A percentile compares a stretch with the other conserved stretches of the same genome.
Evolutionary conservation across 2,797 vertebrate genomes (phyloP).

Genomic region (Harpagifer antarcticus): DNA sequence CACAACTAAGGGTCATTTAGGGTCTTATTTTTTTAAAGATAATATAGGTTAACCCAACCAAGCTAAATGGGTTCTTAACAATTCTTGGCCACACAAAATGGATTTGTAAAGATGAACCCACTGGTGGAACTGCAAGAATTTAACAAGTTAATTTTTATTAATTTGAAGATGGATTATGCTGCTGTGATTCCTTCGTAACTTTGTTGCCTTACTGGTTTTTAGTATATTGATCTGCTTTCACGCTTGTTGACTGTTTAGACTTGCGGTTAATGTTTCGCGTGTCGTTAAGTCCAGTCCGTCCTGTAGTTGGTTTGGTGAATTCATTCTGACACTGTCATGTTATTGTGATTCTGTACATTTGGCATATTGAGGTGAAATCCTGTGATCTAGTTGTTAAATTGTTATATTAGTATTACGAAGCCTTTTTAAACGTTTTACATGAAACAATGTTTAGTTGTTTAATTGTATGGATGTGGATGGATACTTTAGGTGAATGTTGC

Average conservation of each 20-base stretch:
- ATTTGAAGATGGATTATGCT: slow-evolving; percentile 35
- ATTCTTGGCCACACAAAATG: background rate
- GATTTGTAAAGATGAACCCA: slow-evolving; percentile 19
- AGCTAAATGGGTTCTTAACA: slow-evolving; percentile 5
- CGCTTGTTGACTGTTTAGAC: slow-evolving; percentile 39
- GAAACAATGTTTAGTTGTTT: slow-evolving; percentile 14
- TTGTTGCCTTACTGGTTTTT: slow-evolving; percentile 44
- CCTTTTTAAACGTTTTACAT: slow-evolving; percentile 21
- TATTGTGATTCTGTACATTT: slow-evolving; percentile 42
- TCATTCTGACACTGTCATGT: slow-evolving; percentile 32
- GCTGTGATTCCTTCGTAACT: slow-evolving; percentile 27
- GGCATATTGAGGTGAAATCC: slow-evolving; percentile 23
- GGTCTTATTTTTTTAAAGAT: background rate
- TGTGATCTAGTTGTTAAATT: slow-evolving; percentile 33
- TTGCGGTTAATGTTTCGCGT: slow-evolving; percentile 47
- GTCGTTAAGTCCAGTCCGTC: slow-evolving; percentile 36
- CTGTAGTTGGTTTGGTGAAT: slow-evolving; percentile 40
- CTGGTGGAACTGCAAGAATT: slow-evolving; percentile 41
- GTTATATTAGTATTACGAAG: slow-evolving; percentile 34
- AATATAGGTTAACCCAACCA: background rate
- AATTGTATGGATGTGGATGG: slow-evolving; percentile 6
- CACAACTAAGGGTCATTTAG: background rate
- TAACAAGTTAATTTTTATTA: slow-evolving; percentile 1
- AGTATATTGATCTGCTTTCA: slow-evolving; percentile 43
- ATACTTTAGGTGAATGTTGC: slow-evolving; percentile 24